phyloP scores from a whole-genome alignment of 2,113 vertebrate genomes.

The Megaceryle torquata region DNA sequence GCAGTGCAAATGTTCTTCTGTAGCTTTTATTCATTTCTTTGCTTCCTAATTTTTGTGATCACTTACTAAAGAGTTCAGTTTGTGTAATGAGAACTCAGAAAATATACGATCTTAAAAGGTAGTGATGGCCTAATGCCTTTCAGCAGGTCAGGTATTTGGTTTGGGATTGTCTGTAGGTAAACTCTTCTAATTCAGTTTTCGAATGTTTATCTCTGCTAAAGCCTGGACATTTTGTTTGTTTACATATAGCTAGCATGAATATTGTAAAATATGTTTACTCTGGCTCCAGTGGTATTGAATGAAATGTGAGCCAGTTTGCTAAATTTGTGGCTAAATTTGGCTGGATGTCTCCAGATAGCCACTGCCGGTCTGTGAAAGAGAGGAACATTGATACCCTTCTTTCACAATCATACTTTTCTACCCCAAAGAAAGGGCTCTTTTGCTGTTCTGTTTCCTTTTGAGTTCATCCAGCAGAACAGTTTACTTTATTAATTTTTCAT shows the following conservation, averaged over 20 bases:
- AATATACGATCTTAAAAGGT: not conserved
- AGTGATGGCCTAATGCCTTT: not conserved
- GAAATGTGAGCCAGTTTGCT: not conserved
- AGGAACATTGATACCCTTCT: not conserved
- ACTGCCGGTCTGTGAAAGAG: not conserved
- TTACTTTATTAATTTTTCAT: constrained; percentile 69
- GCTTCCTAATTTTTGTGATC: not conserved
- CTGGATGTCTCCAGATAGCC: not conserved
- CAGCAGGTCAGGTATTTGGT: not conserved
- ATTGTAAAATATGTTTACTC: not conserved
- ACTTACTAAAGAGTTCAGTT: not conserved
- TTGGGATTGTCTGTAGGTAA: not conserved
- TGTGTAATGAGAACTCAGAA: not conserved
- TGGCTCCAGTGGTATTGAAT: not conserved
- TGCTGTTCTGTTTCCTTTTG: constrained; percentile 26
- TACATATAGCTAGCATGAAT: not conserved
- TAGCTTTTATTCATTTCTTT: not conserved
- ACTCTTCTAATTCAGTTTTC: not conserved
- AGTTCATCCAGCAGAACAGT: constrained; percentile 16
- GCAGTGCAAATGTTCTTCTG: not conserved
- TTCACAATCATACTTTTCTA: not conserved
- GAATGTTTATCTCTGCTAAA: not conserved
- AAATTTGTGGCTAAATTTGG: not conserved
- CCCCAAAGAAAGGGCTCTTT: not conserved
- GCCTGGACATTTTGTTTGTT: not conserved